These are phyloP conservation scores for Percopsis omiscomaycus DNA, from an alignment of 2,797 vertebrate genomes.

Conservation along the genomic window DNA sequence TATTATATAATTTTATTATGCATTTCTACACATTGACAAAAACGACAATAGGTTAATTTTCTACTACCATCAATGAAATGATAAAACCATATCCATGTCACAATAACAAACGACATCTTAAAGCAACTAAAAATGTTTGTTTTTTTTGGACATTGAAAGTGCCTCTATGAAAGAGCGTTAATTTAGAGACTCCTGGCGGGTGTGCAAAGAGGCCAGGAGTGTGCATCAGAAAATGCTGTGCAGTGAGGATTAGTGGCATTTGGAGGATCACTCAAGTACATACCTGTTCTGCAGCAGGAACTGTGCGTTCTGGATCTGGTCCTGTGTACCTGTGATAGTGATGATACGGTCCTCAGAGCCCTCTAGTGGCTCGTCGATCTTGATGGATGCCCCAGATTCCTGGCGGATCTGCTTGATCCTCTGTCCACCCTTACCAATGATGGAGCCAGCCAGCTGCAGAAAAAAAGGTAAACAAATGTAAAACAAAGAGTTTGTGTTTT, in stretches of 20 bases:
- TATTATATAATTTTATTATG: neutral
- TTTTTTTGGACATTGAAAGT: too few relatives aligned
- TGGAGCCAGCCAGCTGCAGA: constrained; percentile 93
- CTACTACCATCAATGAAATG: too few relatives aligned
- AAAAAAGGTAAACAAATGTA: neutral
- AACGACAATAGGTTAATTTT: too few relatives aligned
- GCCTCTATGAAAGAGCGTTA: too few relatives aligned
- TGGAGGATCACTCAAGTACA: neutral
- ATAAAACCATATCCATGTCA: too few relatives aligned
- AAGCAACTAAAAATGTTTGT: neutral
- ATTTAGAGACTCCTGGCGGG: neutral
- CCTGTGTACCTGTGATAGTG: constrained; percentile 97
- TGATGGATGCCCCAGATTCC: constrained; percentile 96
- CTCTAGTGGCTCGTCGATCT: constrained; percentile 97
- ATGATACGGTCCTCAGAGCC: constrained; percentile 98
- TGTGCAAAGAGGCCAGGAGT: neutral
- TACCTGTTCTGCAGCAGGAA: constrained; percentile 98
- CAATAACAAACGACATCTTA: too few relatives aligned
- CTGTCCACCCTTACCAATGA: constrained; percentile 98
- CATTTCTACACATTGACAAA: too few relatives aligned
- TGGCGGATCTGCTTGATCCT: constrained; percentile 98
- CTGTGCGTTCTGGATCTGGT: constrained; percentile 99
- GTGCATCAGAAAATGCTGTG: neutral
- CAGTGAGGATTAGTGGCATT: neutral
- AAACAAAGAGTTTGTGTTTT: neutral